Conservation (phyloP, 2,888 invertebrate species). For the Sepiola atlantica region DNA sequence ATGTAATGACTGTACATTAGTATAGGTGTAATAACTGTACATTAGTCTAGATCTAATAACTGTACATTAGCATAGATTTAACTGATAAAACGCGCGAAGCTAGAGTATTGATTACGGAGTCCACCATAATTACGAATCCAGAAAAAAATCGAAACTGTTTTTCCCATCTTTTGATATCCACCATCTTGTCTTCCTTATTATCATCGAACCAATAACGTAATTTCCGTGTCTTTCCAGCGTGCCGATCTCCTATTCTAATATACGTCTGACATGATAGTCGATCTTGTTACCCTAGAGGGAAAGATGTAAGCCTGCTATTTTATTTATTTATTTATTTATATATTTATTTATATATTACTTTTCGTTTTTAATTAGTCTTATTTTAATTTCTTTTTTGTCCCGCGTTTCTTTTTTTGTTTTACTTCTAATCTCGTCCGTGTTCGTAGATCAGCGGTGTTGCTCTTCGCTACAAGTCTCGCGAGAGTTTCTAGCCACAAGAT, state of each 20-base stretch:
- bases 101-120: not conserved
- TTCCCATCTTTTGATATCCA: not conserved
- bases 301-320: not conserved
- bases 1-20: no score
- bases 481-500: not conserved
- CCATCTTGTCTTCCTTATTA: not conserved
- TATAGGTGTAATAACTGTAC: not conserved
- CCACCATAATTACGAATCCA: not conserved
- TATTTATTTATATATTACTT: not conserved
- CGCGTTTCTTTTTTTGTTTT: not conserved
- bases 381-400: not conserved
- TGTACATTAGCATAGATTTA: no score
- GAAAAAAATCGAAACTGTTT: not conserved
- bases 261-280: slow-evolving; percentile 4
- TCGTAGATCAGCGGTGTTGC: not conserved
- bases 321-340: not conserved
- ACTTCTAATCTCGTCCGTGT: not conserved
- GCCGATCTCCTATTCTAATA: not conserved
- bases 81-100: not conserved
- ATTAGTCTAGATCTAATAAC: no score
- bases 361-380: not conserved
- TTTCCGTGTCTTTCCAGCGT: not conserved
- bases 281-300: slow-evolving; percentile 32
- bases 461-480: not conserved
- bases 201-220: not conserved